Evolutionary conservation across 2,113 vertebrate genomes (phyloP).

Genomic region (Bufo bufo): DNA sequence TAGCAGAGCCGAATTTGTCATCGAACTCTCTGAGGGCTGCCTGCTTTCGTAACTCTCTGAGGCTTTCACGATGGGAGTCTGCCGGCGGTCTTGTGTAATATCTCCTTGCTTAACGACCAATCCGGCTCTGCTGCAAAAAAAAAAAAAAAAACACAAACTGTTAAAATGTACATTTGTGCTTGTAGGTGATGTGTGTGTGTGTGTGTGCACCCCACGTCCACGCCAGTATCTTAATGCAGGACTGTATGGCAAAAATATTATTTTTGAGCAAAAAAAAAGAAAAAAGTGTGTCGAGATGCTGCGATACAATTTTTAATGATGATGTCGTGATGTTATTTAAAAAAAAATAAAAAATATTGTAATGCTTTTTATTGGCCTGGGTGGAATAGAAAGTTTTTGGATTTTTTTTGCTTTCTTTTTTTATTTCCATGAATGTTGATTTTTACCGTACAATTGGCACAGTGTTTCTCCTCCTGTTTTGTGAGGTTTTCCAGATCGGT

Average conservation of each 20-base stretch:
- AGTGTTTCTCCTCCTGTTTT: background rate
- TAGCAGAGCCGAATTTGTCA: slow-evolving; percentile 1
- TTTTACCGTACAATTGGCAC: background rate
- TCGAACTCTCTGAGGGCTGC: background rate
- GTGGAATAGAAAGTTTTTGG: no score
- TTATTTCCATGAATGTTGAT: no score
- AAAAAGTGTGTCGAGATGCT: background rate
- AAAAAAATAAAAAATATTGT: no score
- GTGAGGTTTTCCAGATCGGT: slow-evolving; percentile 4
- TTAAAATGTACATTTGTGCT: background rate
- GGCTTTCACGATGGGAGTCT: background rate
- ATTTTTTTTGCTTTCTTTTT: no score
- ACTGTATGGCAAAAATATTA: no score
- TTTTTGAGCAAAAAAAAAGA: no score
- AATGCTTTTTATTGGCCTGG: no score
- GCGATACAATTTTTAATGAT: background rate
- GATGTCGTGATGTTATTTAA: background rate
- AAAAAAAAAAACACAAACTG: no score
- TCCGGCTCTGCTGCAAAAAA: background rate
- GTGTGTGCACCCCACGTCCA: no score
- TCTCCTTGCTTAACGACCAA: background rate
- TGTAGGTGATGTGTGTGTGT: background rate
- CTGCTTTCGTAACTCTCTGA: background rate
- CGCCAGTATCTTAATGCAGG: no score
- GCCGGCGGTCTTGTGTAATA: background rate